Evolutionary conservation across 1,140 invertebrate genomes (phyloP).

Genomic region (Drosophila funebris): DNA sequence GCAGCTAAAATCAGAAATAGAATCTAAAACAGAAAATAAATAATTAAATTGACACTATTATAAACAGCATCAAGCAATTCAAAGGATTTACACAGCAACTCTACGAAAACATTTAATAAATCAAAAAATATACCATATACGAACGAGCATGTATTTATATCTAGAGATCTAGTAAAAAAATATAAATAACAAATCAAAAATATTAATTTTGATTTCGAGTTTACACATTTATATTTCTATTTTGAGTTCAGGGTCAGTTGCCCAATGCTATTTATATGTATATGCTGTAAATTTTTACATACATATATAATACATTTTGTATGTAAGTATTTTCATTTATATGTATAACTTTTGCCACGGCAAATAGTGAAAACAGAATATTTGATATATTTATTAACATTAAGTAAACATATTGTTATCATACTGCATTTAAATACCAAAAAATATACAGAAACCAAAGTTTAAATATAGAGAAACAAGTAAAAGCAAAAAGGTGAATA

Average conservation of each 20-base stretch:
- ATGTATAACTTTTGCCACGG: slow-evolving; percentile 46
- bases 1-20: not conserved
- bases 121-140: not conserved
- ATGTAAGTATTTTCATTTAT: slow-evolving; percentile 12
- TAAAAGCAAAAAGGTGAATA: slow-evolving; percentile 60
- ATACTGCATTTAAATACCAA: slow-evolving; percentile 72
- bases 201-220: slow-evolving; percentile 14
- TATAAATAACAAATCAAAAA: slow-evolving; percentile 16
- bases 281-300: slow-evolving; percentile 4
- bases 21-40: slow-evolving; percentile 7
- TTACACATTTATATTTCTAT: slow-evolving; percentile 12
- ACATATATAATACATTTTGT: slow-evolving; percentile 1
- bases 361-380: slow-evolving; percentile 32
- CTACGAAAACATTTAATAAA: slow-evolving; percentile 22
- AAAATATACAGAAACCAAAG: slow-evolving; percentile 40
- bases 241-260: slow-evolving; percentile 7
- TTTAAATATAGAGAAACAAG: slow-evolving; percentile 48
- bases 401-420: slow-evolving; percentile 81
- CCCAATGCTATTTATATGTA: not conserved
- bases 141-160: not conserved
- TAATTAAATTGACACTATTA: slow-evolving; percentile 19
- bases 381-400: slow-evolving; percentile 79
- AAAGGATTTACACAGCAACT: slow-evolving; percentile 11
- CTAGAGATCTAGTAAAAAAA: slow-evolving; percentile 3
- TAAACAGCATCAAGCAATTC: slow-evolving; percentile 12